Evolutionary conservation across 2,888 invertebrate species (phyloP), one percentile per base, ranked within the genome.

Genomic region (Folsomia candida): DNA sequence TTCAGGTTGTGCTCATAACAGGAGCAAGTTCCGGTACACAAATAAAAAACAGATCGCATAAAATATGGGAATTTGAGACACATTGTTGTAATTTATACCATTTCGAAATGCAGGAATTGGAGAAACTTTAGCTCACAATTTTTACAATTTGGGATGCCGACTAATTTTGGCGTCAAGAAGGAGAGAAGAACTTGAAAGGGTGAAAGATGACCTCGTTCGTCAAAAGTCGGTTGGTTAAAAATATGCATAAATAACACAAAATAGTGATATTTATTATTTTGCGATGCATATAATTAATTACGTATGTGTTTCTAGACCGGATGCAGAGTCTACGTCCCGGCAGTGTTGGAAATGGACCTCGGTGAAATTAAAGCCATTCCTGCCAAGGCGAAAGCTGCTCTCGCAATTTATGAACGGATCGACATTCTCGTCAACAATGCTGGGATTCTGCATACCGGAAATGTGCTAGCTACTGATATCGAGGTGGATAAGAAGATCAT

Each of bases 391-490:
- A 82, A 87, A 68, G 88, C 90, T 81, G 88, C 91, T 14, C 81
- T 91, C 70, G 85, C 87, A n/a, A 86, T 88, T 65, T 89, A 90
- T 82, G 91, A 89, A 2, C 86, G 86, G 74, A 88, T 97, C 69
- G 97, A 97, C 84, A 89, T 97, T 80, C 84, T 97, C 18, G 87
- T 97, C 51, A 97, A 97, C 82, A 97, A 97, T 87, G 94, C 93
- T 54, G 97, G 97, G 0, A 87, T 96, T 67, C 90, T 91, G 24
- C 88, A 90, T 71, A 86, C 96, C 79, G 94, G 94, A 0, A 87
- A 89, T 78, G 88, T 91, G 64, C 79, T 89, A 24, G 86, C 90
- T 60, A 94, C 97, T 0, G 86, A 88, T 57, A 83, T 93, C 51
- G 90, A 92, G 82, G 93, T 97, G 11, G 91, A 94, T 83, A 86